Percentiles rank a stretch among this genome's conserved stretches.
These are phyloP conservation scores for Brachionus rubens DNA, from an alignment of 1,140 invertebrate species.

Conservation along the genomic window DNA sequence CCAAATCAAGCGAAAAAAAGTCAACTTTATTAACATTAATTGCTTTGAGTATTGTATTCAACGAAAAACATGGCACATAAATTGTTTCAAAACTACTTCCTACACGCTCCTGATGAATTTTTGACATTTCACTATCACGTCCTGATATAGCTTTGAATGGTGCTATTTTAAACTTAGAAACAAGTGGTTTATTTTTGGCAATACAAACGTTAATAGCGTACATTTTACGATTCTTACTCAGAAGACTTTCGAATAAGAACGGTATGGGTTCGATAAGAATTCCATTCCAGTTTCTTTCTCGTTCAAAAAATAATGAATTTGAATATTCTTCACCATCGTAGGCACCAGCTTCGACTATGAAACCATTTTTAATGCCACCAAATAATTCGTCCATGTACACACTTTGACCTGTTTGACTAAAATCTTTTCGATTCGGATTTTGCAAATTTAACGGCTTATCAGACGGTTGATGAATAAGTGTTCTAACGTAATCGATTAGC, in stretches of 20 bases:
- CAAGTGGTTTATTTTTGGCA: background rate
- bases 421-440: background rate
- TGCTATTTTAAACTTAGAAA: slow-evolving; percentile 2
- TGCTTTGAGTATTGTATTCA: too few species aligned
- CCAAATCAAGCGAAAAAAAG: slow-evolving; percentile 51
- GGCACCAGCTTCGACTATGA: slow-evolving; percentile 66
- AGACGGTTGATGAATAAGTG: background rate
- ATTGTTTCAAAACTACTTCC: background rate
- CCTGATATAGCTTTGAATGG: background rate
- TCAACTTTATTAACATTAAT: slow-evolving; percentile 48
- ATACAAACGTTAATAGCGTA: slow-evolving; percentile 42
- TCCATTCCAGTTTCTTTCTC: slow-evolving; percentile 69
- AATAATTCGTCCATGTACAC: background rate
- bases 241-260: slow-evolving; percentile 62
- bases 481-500: background rate
- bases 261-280: slow-evolving; percentile 70
- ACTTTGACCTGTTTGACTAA: background rate
- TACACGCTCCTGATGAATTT: background rate
- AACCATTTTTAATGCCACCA: background rate
- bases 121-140: background rate
- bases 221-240: slow-evolving; percentile 51
- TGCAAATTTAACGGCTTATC: background rate
- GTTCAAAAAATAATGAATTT: slow-evolving; percentile 69
- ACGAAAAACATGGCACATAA: background rate
- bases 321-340: slow-evolving; percentile 64